Base-by-base conservation (phyloP, 2,113 vertebrate species). In the Campylomormyrus tamandua region DNA sequence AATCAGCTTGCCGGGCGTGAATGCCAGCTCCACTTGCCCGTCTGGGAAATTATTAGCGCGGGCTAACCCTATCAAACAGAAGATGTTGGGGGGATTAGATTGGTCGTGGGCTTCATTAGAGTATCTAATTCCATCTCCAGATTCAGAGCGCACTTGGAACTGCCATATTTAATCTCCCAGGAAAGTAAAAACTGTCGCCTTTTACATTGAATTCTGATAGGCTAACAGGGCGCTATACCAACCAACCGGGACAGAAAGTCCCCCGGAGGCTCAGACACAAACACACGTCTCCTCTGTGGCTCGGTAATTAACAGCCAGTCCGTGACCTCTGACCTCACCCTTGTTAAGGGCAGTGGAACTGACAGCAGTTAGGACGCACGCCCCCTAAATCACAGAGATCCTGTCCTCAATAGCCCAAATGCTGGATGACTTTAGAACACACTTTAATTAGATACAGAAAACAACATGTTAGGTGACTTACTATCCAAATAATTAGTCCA, bases 81-180 rank as follows among this genome's bases (percentile, higher is more conserved):
- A 89, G 58, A 89, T 85, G 46, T 58, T 83, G 50, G 50, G 35
- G 35, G 90, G 90, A 87, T 85, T 90, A 89, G 88, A 83, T 70
- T 53, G 62, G 83, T 39, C n/a, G 87, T 70, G 66, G 83, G 87
- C 90, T 90, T 90, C 87, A 89, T 90, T 90, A 90, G 87, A 70
- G 88, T 85, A 85, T 89, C 87, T 89, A 85, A 90, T 83, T 83
- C 87, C 87, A 90, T 90, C 77, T 90, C 80, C 87, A 84, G 58
- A 87, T 53, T 62, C 80, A n/a, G 88, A 90, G 88, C 77, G 87
- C 48, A 45, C 19, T 62, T 45, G 56, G 80, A 86, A 87, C 52
- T 85, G 87, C 56, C 56, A 39, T 90, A 45, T 88, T 84, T 85
- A 89, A 89, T 90, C 80, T 90, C 88, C 80, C 39, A 58, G 87